Percentiles rank a stretch among this genome's conserved stretches.
phyloP scores from a whole-genome alignment of 2,888 invertebrate genomes.

The Diarsia rubi region DNA sequence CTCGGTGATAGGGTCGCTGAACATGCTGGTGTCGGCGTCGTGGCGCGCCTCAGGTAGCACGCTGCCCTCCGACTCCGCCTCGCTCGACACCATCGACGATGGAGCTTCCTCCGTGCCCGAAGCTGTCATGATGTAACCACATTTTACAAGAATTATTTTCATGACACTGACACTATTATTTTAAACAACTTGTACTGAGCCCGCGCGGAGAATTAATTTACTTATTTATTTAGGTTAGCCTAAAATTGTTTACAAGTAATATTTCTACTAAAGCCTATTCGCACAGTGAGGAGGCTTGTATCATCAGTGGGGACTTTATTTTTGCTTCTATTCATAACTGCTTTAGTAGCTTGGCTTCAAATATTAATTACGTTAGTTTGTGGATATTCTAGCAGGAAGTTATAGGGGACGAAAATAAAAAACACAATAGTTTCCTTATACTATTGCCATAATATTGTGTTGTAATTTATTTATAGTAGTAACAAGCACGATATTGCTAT shows the following conservation, averaged over 20 bases:
- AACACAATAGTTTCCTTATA: slow-evolving; percentile 34
- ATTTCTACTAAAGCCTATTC: not conserved
- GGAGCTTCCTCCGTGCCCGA: slow-evolving; percentile 86
- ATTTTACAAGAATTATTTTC: slow-evolving; percentile 34
- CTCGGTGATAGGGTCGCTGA: slow-evolving; percentile 71
- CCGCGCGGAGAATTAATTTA: not conserved
- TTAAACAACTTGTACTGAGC: not conserved
- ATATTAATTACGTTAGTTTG: not conserved
- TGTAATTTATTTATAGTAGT: not conserved
- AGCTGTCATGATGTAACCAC: slow-evolving; percentile 55
- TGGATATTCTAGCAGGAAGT: slow-evolving; percentile 2
- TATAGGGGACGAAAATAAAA: not conserved
- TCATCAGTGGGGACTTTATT: not conserved
- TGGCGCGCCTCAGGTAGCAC: slow-evolving; percentile 80
- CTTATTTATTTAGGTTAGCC: too few relatives aligned
- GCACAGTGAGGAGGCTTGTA: not conserved
- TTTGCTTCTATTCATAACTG: not conserved
- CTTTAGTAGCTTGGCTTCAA: not conserved
- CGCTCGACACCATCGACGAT: slow-evolving; percentile 88
- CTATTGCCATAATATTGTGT: not conserved
- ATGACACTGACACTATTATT: slow-evolving; percentile 6
- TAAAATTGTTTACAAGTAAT: too few relatives aligned
- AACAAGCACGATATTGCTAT: too few relatives aligned
- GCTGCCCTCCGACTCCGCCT: slow-evolving; percentile 87
- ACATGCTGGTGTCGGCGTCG: slow-evolving; percentile 69